Evolutionary conservation across 2,113 vertebrate species (phyloP).

Genomic region (Scytalopus superciliaris): DNA sequence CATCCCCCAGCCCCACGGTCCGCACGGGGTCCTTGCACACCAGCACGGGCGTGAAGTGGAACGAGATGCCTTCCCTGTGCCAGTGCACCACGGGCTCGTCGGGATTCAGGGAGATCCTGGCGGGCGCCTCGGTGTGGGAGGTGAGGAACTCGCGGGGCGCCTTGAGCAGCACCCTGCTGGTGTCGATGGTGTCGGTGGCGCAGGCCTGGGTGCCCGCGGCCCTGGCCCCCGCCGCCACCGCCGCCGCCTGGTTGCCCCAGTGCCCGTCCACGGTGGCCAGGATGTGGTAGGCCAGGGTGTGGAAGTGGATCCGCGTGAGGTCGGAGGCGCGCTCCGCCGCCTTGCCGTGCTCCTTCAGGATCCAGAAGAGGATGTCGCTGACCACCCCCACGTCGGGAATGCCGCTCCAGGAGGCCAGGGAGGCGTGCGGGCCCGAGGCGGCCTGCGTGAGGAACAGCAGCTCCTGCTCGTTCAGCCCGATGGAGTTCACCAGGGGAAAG

Average conservation of each 20-base stretch:
- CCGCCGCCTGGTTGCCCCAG: constrained; percentile 91
- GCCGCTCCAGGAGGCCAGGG: constrained; percentile 81
- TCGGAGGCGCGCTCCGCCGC: constrained; percentile 73
- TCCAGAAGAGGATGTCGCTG: constrained; percentile 95
- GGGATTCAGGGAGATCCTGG: constrained; percentile 79
- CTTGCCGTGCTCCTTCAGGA: constrained; percentile 85
- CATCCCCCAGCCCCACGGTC: constrained; percentile 95
- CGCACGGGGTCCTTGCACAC: constrained; percentile 89
- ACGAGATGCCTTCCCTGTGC: constrained; percentile 84
- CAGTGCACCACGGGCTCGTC: constrained; percentile 82
- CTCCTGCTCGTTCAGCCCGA: constrained; percentile 97
- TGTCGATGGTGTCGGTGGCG: constrained; percentile 78
- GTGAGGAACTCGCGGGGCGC: constrained; percentile 85
- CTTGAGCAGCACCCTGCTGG: constrained; percentile 80
- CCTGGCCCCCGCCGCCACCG: constrained; percentile 88
- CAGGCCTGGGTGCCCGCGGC: constrained; percentile 92
- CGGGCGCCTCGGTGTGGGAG: constrained; percentile 72
- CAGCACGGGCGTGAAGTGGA: constrained; percentile 90
- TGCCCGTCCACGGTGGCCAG: constrained; percentile 88
- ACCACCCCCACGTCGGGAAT: constrained; percentile 87
- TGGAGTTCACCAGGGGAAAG: constrained; percentile 91
- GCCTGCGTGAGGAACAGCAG: constrained; percentile 93
- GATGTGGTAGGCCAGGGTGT: constrained; percentile 94
- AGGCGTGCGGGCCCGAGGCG: constrained; percentile 83
- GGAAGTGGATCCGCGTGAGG: constrained; percentile 93